Percentiles rank a stretch among this genome's conserved stretches.
phyloP scores from a whole-genome alignment of 2,888 invertebrate genomes.

The Drosophila greeni region DNA sequence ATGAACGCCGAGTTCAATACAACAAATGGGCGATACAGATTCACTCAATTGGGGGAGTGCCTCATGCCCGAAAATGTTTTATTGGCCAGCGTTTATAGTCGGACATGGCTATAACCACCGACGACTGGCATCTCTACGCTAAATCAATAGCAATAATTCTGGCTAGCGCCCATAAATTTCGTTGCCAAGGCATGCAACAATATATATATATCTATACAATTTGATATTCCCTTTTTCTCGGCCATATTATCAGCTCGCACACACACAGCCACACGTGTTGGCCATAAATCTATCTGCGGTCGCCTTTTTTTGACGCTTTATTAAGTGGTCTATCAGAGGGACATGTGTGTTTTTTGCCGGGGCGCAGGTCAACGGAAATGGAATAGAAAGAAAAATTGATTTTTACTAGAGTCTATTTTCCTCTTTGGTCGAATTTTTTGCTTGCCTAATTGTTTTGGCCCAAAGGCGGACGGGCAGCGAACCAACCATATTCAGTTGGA shows the following conservation, averaged over 20 bases:
- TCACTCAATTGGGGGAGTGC: slow-evolving; percentile 15
- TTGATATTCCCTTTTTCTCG: slow-evolving; percentile 28
- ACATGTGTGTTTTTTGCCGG: slow-evolving; percentile 32
- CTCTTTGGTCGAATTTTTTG: slow-evolving; percentile 5
- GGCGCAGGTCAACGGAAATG: slow-evolving; percentile 1
- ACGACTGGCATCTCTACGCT: slow-evolving; percentile 18
- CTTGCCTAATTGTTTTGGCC: slow-evolving; percentile 26
- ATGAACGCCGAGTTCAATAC: not conserved
- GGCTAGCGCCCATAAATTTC: slow-evolving; percentile 41
- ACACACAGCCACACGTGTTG: slow-evolving; percentile 39
- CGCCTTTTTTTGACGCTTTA: slow-evolving; percentile 48
- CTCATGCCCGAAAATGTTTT: slow-evolving; percentile 22
- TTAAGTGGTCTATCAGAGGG: slow-evolving; percentile 44
- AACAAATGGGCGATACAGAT: not conserved
- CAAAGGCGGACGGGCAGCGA: slow-evolving; percentile 6
- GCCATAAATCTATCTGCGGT: slow-evolving; percentile 54
- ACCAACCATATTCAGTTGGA: slow-evolving; percentile 2
- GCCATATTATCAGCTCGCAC: slow-evolving; percentile 30
- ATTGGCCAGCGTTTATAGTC: slow-evolving; percentile 48
- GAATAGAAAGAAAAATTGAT: slow-evolving; percentile 3
- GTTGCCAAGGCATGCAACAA: slow-evolving; percentile 28
- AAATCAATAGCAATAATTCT: slow-evolving; percentile 68
- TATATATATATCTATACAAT: slow-evolving; percentile 22
- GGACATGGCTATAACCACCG: slow-evolving; percentile 41
- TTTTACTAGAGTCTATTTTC: not conserved